phyloP scores from a whole-genome alignment of 2,797 vertebrate species.

The Phrynocephalus vlangalii region DNA sequence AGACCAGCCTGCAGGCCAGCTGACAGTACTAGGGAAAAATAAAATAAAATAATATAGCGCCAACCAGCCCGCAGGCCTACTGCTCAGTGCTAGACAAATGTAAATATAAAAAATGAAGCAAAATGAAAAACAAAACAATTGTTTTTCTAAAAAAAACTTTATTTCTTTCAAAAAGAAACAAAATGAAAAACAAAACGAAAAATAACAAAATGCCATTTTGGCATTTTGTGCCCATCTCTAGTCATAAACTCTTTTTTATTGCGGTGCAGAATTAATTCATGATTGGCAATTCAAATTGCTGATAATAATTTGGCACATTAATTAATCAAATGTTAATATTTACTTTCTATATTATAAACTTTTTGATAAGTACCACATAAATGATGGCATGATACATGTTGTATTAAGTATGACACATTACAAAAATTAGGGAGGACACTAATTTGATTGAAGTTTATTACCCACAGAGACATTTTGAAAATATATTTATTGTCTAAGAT shows the following conservation, averaged over 20 bases:
- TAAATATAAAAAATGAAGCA: too few species aligned
- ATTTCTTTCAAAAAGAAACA: too few species aligned
- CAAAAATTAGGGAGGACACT: slow-evolving; percentile 14
- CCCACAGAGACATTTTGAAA: slow-evolving; percentile 18
- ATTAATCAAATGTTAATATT: slow-evolving; percentile 11
- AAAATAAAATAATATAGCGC: too few species aligned
- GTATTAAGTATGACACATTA: not conserved
- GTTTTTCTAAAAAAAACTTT: too few species aligned
- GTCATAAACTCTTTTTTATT: slow-evolving; percentile 9
- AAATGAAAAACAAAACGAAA: too few species aligned
- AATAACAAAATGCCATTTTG: too few species aligned
- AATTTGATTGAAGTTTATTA: slow-evolving; percentile 50
- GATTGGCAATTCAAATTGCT: not conserved
- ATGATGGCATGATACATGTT: not conserved
- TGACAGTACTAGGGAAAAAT: too few species aligned
- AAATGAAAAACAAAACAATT: too few species aligned
- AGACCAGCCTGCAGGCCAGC: too few species aligned
- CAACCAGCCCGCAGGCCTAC: too few species aligned
- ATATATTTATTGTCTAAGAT: slow-evolving; percentile 5
- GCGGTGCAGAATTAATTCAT: not conserved
- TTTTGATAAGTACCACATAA: slow-evolving; percentile 31
- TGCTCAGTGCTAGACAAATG: too few species aligned
- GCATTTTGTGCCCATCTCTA: too few species aligned
- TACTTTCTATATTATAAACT: slow-evolving; percentile 30
- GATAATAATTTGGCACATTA: slow-evolving; percentile 14